These are phyloP conservation scores for Amphipyra tragopoginis DNA, from an alignment of 2,888 invertebrate species.

Conservation along the genomic window DNA sequence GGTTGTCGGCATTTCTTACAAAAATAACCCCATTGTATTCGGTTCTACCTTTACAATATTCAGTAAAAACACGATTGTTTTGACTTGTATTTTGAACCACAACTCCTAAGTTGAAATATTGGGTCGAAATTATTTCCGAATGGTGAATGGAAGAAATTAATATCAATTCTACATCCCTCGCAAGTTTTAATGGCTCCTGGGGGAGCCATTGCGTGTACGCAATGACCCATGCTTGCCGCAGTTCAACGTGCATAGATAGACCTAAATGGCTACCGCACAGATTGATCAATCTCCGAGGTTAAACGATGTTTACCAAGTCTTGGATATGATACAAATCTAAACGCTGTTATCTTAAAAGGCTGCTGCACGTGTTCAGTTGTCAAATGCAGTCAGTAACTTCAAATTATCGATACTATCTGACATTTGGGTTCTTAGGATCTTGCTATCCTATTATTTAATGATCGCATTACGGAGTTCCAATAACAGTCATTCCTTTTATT, in stretches of 20 bases:
- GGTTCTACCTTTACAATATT: not conserved
- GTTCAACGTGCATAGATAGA: constrained; percentile 8
- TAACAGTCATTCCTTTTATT: no score
- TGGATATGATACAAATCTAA: no score
- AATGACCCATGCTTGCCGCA: constrained; percentile 23
- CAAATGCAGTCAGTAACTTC: no score
- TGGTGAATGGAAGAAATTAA: constrained; percentile 2
- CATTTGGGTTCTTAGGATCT: no score
- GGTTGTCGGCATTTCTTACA: not conserved
- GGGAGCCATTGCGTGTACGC: constrained; percentile 20
- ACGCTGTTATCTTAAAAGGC: no score
- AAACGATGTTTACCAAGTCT: no score
- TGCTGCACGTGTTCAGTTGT: no score
- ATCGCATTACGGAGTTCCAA: no score
- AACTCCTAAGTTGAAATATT: not conserved
- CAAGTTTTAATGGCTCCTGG: constrained; percentile 12
- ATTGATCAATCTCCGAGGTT: not conserved
- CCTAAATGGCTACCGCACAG: not conserved
- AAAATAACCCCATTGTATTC: constrained; percentile 14
- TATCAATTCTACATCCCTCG: constrained; percentile 27
- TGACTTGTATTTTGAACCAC: not conserved
- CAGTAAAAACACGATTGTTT: not conserved
- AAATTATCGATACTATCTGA: no score
- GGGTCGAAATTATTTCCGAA: constrained; percentile 6
- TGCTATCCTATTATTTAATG: no score